A percentile compares a stretch with the other conserved stretches of the same genome.
phyloP scores from a whole-genome alignment of 2,888 invertebrate species.

The Andrena dorsata region DNA sequence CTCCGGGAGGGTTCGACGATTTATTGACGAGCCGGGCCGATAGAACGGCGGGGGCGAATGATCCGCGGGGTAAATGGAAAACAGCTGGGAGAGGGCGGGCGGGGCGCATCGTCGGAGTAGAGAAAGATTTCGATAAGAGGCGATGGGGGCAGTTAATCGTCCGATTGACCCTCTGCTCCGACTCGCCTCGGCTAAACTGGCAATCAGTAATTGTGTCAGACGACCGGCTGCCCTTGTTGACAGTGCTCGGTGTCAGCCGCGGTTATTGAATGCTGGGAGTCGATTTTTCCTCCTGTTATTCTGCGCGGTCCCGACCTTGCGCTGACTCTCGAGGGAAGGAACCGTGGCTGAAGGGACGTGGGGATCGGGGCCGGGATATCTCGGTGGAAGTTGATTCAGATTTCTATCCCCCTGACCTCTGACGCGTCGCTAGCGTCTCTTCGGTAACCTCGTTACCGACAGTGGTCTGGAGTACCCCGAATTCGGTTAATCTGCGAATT shows the following conservation, averaged over 20 bases:
- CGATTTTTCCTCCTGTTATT: conserved; percentile 22
- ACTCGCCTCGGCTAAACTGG: conserved; percentile 43
- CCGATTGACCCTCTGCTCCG: conserved; percentile 55
- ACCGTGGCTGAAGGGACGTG: no score
- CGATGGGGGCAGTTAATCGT: conserved; percentile 54
- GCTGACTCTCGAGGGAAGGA: neutral
- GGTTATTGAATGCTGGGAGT: conserved; percentile 15
- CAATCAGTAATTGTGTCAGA: conserved; percentile 61
- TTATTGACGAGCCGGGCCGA: conserved; percentile 60
- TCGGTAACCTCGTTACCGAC: neutral
- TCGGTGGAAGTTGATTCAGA: neutral
- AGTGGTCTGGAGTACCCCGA: neutral
- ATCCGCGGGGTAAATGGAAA: conserved; percentile 34
- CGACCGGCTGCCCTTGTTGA: conserved; percentile 60
- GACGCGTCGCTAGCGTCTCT: neutral
- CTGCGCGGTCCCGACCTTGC: neutral
- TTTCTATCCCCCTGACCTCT: no score
- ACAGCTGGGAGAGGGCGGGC: neutral
- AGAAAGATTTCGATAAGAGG: conserved; percentile 55
- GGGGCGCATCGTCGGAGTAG: conserved; percentile 21
- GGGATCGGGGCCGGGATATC: neutral
- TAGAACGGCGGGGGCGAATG: conserved; percentile 45
- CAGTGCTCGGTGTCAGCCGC: conserved; percentile 29
- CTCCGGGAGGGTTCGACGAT: conserved; percentile 61
- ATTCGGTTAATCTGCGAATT: neutral